Percentiles rank a stretch among this genome's conserved stretches.
phyloP scores from a whole-genome alignment of 2,113 vertebrate genomes.

The Chionomys nivalis region DNA sequence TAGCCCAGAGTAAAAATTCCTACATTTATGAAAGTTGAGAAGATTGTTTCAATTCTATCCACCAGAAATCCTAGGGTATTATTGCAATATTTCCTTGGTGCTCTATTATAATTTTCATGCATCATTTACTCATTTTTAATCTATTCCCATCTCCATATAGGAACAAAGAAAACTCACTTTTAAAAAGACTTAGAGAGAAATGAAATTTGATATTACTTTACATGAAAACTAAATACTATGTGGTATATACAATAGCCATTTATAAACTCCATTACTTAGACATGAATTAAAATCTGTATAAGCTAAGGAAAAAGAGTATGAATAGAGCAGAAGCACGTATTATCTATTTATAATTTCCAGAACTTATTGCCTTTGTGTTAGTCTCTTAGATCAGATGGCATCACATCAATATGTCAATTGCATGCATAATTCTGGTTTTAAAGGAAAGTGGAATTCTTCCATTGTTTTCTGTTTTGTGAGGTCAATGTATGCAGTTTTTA shows the following conservation, averaged over 20 bases:
- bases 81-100: neutral
- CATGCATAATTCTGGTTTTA: neutral
- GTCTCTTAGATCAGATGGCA: neutral
- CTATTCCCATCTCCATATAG: neutral
- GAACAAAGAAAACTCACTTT: neutral
- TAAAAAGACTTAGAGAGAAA: neutral
- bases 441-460: neutral
- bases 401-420: neutral
- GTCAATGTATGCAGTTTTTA: constrained; percentile 15
- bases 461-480: neutral
- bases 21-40: neutral
- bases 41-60: neutral
- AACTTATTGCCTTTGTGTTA: neutral
- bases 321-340: neutral
- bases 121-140: constrained; percentile 24
- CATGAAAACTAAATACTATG: neutral
- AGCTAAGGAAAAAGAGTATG: neutral
- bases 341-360: neutral
- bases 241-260: neutral
- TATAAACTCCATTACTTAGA: neutral
- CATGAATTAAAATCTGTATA: neutral
- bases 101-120: neutral
- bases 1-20: neutral
- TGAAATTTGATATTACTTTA: neutral
- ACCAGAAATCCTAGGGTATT: neutral